A percentile compares a stretch with the other conserved stretches of the same genome.
phyloP scores from a whole-genome alignment of 1,140 invertebrate species.

The Trichogramma pretiosum region DNA sequence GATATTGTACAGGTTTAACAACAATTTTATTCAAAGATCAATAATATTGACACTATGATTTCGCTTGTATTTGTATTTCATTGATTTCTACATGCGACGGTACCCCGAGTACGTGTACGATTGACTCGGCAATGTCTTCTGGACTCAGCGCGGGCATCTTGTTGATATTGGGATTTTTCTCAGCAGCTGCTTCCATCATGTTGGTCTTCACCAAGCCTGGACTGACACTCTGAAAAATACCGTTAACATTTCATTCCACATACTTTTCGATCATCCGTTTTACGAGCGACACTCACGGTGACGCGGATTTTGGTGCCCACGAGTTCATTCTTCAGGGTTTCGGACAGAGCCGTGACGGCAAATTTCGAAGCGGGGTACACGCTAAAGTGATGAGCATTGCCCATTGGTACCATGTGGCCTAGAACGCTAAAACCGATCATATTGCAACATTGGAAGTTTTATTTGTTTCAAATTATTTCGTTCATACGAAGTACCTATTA shows the following conservation, averaged over 20 bases:
- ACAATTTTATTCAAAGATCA: too few relatives aligned
- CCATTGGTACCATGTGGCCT: constrained; percentile 36
- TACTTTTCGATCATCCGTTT: neutral
- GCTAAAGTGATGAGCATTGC: constrained; percentile 32
- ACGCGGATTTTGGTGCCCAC: constrained; percentile 47
- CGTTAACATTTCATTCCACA: neutral
- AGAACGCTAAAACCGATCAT: constrained; percentile 32
- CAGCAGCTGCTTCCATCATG: constrained; percentile 21
- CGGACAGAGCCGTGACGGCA: constrained; percentile 52
- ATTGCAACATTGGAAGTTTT: neutral
- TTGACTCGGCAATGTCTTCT: constrained; percentile 32
- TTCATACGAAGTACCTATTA: constrained; percentile 50
- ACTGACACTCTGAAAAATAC: constrained; percentile 26
- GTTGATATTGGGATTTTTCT: neutral
- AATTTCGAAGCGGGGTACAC: constrained; percentile 54
- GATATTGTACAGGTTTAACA: too few relatives aligned
- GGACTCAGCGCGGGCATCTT: constrained; percentile 24
- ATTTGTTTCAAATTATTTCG: neutral
- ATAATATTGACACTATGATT: too few relatives aligned
- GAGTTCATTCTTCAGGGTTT: constrained; percentile 54
- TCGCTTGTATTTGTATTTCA: constrained; percentile 31
- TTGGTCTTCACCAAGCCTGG: constrained; percentile 25
- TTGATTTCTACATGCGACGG: constrained; percentile 37
- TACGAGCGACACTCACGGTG: constrained; percentile 1
- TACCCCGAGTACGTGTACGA: constrained; percentile 30